These are phyloP conservation scores for Limnephilus rhombicus DNA, from an alignment of 2,888 invertebrate genomes.

Conservation along the genomic window DNA sequence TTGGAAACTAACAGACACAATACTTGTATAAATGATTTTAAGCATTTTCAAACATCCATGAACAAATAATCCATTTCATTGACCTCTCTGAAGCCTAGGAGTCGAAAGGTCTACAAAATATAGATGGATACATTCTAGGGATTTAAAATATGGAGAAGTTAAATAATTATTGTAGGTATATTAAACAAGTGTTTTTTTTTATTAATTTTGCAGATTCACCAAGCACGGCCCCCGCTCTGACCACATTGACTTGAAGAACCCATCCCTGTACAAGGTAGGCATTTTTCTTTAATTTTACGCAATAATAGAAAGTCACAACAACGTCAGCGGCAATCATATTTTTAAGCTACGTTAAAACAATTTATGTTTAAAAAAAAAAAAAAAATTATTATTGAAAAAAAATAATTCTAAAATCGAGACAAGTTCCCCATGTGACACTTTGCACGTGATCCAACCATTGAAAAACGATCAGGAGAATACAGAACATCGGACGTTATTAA, in stretches of 20 bases:
- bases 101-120: too few species aligned
- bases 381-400: too few species aligned
- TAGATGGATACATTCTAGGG: too few species aligned
- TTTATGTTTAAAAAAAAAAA: not conserved
- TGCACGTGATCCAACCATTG: too few species aligned
- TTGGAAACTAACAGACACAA: too few species aligned
- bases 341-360: not conserved
- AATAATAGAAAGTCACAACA: not conserved
- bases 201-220: slow-evolving; percentile 32
- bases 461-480: too few species aligned
- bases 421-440: not conserved
- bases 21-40: too few species aligned
- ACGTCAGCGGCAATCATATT: not conserved
- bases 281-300: not conserved
- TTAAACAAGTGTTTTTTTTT: not conserved
- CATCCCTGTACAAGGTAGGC: slow-evolving; percentile 72
- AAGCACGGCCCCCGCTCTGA: slow-evolving; percentile 63
- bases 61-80: too few species aligned
- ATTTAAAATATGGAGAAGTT: too few species aligned
- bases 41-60: too few species aligned
- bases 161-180: not conserved
- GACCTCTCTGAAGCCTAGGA: too few species aligned
- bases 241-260: slow-evolving; percentile 71
- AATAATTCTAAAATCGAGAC: not conserved
- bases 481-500: too few species aligned